phyloP scores from a whole-genome alignment of 2,797 vertebrate genomes.

The Epinephelus malabaricus region DNA sequence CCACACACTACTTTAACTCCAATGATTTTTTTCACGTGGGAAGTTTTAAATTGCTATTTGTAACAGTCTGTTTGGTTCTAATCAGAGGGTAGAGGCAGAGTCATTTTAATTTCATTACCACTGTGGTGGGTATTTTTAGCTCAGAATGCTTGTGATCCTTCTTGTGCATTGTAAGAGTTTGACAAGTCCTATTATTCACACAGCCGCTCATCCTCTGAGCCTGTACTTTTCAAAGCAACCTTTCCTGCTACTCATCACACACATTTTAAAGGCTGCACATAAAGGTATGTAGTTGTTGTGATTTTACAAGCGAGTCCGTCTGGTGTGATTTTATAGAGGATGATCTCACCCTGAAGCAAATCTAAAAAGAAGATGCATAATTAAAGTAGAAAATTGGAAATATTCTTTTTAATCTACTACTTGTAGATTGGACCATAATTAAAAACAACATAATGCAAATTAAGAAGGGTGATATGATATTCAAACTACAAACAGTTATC shows the following conservation, averaged over 20 bases:
- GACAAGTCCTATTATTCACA: conserved; percentile 80
- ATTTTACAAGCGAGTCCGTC: conserved; percentile 58
- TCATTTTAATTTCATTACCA: conserved; percentile 77
- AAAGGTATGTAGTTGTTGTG: conserved; percentile 63
- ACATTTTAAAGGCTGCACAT: conserved; percentile 69
- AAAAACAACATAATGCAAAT: conserved; percentile 1
- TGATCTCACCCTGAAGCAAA: conserved; percentile 36
- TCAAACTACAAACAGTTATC: background rate
- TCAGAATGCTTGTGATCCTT: conserved; percentile 70
- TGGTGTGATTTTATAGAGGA: conserved; percentile 45
- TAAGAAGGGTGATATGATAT: background rate
- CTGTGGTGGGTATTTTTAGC: conserved; percentile 76
- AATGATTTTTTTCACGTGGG: conserved; percentile 41
- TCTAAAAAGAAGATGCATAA: background rate
- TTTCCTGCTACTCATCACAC: conserved; percentile 61
- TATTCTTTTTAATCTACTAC: conserved; percentile 1
- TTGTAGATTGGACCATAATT: background rate
- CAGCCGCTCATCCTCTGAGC: conserved; percentile 69
- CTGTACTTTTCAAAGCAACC: conserved; percentile 71
- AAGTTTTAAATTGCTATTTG: conserved; percentile 72
- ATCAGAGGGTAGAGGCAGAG: conserved; percentile 66
- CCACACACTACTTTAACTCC: conserved; percentile 35
- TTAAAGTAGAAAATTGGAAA: conserved; percentile 2
- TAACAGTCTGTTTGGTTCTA: conserved; percentile 69
- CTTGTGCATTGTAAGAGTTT: conserved; percentile 72